A percentile compares a stretch with the other conserved stretches of the same genome.
Evolutionary conservation across 2,888 invertebrate species (phyloP).

Genomic region (Thysanoteuthis rhombus): DNA sequence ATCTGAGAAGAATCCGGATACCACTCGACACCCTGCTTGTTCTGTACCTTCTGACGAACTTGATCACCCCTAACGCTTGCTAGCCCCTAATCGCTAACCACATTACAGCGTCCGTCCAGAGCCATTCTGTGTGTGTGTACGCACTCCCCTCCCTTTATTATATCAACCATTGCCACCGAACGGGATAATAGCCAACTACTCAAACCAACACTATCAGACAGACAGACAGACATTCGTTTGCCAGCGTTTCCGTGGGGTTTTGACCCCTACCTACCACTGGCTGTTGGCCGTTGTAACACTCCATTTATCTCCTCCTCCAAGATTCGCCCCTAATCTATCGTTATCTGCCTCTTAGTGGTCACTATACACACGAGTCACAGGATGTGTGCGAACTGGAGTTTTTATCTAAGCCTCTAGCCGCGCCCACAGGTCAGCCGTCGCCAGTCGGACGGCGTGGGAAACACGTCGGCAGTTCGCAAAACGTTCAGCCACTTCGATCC

Average conservation of each 20-base stretch:
- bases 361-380: not conserved
- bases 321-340: not conserved
- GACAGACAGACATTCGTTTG: not conserved
- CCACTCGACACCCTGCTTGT: too few species aligned
- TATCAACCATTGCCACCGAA: not conserved
- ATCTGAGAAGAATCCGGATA: too few species aligned
- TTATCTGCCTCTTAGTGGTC: conserved; percentile 12
- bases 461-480: not conserved
- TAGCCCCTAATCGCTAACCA: too few species aligned
- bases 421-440: not conserved
- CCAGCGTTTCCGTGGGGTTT: not conserved
- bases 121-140: not conserved
- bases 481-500: not conserved
- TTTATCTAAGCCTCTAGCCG: not conserved
- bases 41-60: too few species aligned
- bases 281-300: not conserved
- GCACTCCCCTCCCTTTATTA: not conserved
- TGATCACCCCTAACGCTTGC: too few species aligned
- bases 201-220: not conserved
- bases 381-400: not conserved
- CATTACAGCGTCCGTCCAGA: not conserved
- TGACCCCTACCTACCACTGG: not conserved
- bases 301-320: not conserved
- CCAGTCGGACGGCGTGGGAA: conserved; percentile 12
- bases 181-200: not conserved